Conservation (phyloP, 2,888 invertebrate species). For the Agonopterix arenella region DNA sequence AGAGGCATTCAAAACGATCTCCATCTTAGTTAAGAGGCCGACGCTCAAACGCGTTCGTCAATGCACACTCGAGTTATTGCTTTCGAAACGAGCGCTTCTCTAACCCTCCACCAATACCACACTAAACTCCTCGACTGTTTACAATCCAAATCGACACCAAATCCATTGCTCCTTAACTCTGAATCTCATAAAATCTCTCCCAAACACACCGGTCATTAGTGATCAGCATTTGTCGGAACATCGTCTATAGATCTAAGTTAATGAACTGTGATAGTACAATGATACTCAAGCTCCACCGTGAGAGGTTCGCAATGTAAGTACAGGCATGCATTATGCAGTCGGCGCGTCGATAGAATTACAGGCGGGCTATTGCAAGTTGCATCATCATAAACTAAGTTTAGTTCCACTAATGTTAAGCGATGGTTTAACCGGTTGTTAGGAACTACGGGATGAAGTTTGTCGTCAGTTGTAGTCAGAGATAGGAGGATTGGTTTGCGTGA, state of each 20-base stretch:
- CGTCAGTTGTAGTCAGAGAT: slow-evolving; percentile 3
- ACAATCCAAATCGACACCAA: background rate
- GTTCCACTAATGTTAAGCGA: slow-evolving; percentile 40
- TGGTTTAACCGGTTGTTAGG: slow-evolving; percentile 33
- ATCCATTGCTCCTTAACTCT: background rate
- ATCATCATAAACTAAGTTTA: slow-evolving; percentile 47
- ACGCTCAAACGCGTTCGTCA: slow-evolving; percentile 63
- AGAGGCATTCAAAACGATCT: slow-evolving; percentile 57
- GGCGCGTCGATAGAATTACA: slow-evolving; percentile 33
- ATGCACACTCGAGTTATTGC: slow-evolving; percentile 62
- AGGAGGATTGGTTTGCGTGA: no score
- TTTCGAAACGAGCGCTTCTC: slow-evolving; percentile 51
- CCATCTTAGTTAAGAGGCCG: slow-evolving; percentile 52
- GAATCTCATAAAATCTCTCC: background rate
- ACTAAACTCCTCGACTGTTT: background rate
- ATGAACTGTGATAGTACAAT: slow-evolving; percentile 28
- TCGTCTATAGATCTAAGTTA: slow-evolving; percentile 15
- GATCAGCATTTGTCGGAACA: background rate
- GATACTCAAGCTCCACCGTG: slow-evolving; percentile 26
- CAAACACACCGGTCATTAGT: slow-evolving; percentile 18
- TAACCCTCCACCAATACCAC: slow-evolving; percentile 21
- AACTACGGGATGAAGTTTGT: slow-evolving; percentile 14
- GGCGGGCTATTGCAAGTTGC: slow-evolving; percentile 18
- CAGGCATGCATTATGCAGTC: slow-evolving; percentile 60
- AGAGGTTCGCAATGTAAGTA: slow-evolving; percentile 52